Evolutionary conservation across 2,888 invertebrate species (phyloP), one percentile per base, ranked within the genome.

Genomic region (Prenolepis imparis): DNA sequence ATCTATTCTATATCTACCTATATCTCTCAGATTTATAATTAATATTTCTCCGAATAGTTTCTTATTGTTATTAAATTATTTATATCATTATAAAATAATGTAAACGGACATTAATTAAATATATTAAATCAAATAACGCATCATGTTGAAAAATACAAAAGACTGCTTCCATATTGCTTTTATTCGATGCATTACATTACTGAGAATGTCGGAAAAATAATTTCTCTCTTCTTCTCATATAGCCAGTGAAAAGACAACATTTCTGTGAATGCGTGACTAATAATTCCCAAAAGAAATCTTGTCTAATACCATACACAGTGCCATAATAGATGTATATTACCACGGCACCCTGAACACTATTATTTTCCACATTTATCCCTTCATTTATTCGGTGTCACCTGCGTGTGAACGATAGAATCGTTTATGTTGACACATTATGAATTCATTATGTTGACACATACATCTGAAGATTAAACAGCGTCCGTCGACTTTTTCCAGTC

Each of bases 291-390:
- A 87, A 83, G 68, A 73, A 67, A 73, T 68, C 28, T 85, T 39
- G 70, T 15, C 59, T 61, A 73, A 82, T 70, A 63, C 48, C 0
- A 73, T 81, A 77, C 75, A 84, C 12, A 57, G 64, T 70, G 59
- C 75, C 66, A 84, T 85, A 85, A 89, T 88, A 91, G 88, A 87
- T 67, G 87, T 88, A 91, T 88, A 87, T 66, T 39, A 57, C 55
- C 78, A 85, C 66, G 52, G 74, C 81, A 67, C 86, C 74, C 84
- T 77, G 77, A 85, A 85, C 86, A 32, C 81, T 84, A 84, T 90
- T 88, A 84, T 87, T 86, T 87, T 81, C 81, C 63, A 75, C 44
- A 81, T 55, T 66, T 44, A 57, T 68, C 63, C 21, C 36, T 57
- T 70, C 73, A 63, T 86, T 88, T 82, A 83, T 75, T 32, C 59